phyloP scores from a whole-genome alignment of 2,888 invertebrate genomes.

The Chelonus formosanus region DNA sequence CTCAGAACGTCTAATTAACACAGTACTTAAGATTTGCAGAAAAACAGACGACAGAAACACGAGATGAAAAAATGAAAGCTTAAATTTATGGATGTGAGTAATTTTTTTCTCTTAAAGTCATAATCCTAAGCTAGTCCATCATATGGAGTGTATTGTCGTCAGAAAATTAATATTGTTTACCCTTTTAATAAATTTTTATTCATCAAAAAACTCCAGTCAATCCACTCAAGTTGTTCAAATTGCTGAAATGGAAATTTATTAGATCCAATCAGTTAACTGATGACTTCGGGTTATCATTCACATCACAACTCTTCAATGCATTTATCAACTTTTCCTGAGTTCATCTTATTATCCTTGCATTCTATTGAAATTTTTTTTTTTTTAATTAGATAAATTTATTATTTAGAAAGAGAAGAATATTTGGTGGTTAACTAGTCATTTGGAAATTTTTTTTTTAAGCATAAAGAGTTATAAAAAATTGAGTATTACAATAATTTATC shows the following conservation, averaged over 20 bases:
- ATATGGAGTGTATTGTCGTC: slow-evolving; percentile 53
- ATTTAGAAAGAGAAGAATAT: too few species aligned
- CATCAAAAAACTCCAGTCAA: neutral
- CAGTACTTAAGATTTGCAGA: neutral
- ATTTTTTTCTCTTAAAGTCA: slow-evolving; percentile 46
- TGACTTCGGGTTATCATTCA: neutral
- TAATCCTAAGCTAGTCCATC: slow-evolving; percentile 56
- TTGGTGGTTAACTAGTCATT: too few species aligned
- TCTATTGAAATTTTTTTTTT: neutral
- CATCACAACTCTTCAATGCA: slow-evolving; percentile 34
- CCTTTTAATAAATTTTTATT: neutral
- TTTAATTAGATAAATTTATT: neutral
- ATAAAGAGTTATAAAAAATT: too few species aligned
- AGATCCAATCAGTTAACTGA: too few species aligned
- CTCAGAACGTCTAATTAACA: too few species aligned
- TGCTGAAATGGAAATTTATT: too few species aligned
- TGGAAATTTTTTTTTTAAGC: too few species aligned
- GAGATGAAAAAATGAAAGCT: too few species aligned
- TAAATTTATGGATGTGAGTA: too few species aligned
- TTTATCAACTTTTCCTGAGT: neutral
- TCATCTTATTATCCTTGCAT: neutral
- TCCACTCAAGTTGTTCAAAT: too few species aligned
- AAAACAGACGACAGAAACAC: neutral
- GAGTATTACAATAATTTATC: too few species aligned
- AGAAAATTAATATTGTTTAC: slow-evolving; percentile 28